Evolutionary conservation across 2,113 vertebrate genomes (phyloP), one percentile per base, ranked within the genome.

Genomic region (Atractosteus spatula): DNA sequence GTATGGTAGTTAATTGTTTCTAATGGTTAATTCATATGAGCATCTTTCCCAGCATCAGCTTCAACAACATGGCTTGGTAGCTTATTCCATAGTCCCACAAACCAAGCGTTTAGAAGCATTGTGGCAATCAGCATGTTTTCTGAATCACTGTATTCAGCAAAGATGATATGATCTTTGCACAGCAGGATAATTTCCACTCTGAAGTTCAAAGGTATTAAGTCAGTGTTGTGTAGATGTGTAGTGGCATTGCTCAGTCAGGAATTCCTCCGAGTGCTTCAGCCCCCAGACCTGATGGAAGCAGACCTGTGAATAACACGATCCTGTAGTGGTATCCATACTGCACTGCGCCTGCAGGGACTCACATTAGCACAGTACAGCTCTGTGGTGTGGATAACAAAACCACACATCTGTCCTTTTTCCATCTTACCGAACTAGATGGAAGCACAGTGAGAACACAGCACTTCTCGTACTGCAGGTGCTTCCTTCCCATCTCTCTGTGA

Each of bases 251-350:
- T 62, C 59, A 62, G 59, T 62, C 59, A 14, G 59, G 17, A 16
- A 29, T 29, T 62, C 59, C 59, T 16, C 59, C 13, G 59, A 16
- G 59, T 14, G 8, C 59, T 62, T 14, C 14, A 62, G 13, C 59
- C 59, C 13, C 14, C 59, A 62, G 59, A 62, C 13, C 17, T 62
- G 17, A 62, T 62, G 14, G 13, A 62, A 62, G 59, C 14, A 62
- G 59, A 62, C 59, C 59, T 62, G 59, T 62, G 59, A 62, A 62
- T 62, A 62, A 29, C 59, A 62, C 14, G 13, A 62, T 62, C 17
- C 17, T 14, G 59, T 6, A 16, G 13, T 29, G 17, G 59, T 16
- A 14, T 29, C 17, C 6, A 6, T 16, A 13, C 59, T 16, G 14
- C 14, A 7, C 14, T 7, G 59, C 7, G 59, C 59, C 59, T 62